Evolutionary conservation across 2,888 invertebrate genomes (phyloP), one percentile per base, ranked within the genome.

Genomic region (Molorchus minor): DNA sequence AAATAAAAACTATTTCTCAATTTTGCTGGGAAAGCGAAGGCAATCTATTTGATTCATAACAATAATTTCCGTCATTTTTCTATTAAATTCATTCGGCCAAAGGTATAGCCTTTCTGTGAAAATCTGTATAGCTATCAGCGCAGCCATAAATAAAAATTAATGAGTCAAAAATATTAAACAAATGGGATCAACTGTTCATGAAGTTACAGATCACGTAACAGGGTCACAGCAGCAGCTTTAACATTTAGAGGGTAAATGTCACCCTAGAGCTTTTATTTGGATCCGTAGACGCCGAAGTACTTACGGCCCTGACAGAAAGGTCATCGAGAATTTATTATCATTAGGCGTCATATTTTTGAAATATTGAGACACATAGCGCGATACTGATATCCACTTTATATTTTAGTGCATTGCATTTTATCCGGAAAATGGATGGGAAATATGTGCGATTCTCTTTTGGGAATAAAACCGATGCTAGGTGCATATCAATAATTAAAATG

Each of bases 241-340:
- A 77, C 78, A 77, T 78, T 79, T 78, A 71, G 71, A 72, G 72
- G 74, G 72, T 67, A 77, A 78, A 79, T 78, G 78, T 78, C 78
- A 77, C 75, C 74, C 74, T 56, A 67, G 72, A 71, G 75, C 73
- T 72, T 60, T 69, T 63, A 65, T 70, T 67, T 62, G 56, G 61
- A 67, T 69, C 66, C 52, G 30, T 67, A 65, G 64, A 65, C 64
- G 61, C 60, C 55, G 60, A 58, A 61, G 61, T n/a, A 62, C 69
- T 63, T 65, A 62, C 62, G 56, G 61, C 60, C 60, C 61, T 67
- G 72, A 69, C 68, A 62, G 68, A 71, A 72, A 72, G 72, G 71
- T 72, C 72, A 69, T 70, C 61, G 62, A 58, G 61, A 71, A 72
- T 72, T 72, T 72, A 71, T 70, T 65, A 71, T 69, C 70, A 68